phyloP scores from a whole-genome alignment of 2,888 invertebrate genomes.

The Rhaphigaster nebulosa region DNA sequence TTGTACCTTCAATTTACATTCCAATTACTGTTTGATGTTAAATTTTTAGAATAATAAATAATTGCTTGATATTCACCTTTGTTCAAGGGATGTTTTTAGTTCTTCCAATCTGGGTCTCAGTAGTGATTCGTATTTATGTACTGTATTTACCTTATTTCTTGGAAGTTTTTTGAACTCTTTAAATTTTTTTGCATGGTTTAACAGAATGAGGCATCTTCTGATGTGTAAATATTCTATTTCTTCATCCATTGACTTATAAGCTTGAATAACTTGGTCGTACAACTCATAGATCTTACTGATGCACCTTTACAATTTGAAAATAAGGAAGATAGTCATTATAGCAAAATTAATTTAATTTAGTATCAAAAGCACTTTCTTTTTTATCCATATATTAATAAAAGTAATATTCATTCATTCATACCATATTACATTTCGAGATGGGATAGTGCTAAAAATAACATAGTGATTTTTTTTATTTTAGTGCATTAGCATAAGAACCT shows the following conservation, averaged over 20 bases:
- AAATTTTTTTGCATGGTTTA: constrained; percentile 21
- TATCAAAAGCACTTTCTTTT: no score
- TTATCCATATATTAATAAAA: no score
- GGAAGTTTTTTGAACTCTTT: constrained; percentile 47
- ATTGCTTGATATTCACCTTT: background rate
- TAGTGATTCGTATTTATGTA: constrained; percentile 41
- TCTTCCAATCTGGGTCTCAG: background rate
- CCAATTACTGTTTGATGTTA: background rate
- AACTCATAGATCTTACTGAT: constrained; percentile 36
- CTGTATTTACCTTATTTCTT: constrained; percentile 5
- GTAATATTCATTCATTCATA: no score
- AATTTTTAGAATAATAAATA: background rate
- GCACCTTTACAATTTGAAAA: background rate
- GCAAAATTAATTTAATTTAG: background rate
- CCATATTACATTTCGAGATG: no score
- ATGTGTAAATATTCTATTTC: constrained; percentile 22
- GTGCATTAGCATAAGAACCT: no score
- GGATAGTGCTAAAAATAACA: no score
- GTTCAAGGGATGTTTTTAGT: constrained; percentile 13
- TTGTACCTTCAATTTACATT: constrained; percentile 10
- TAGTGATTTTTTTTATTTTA: no score
- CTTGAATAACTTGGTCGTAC: constrained; percentile 33
- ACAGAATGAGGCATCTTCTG: constrained; percentile 37
- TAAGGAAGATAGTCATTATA: background rate
- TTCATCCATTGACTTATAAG: constrained; percentile 14